A percentile compares a stretch with the other conserved stretches of the same genome.
phyloP scores from a whole-genome alignment of 2,888 invertebrate species.

The Ctenicera cuprea region DNA sequence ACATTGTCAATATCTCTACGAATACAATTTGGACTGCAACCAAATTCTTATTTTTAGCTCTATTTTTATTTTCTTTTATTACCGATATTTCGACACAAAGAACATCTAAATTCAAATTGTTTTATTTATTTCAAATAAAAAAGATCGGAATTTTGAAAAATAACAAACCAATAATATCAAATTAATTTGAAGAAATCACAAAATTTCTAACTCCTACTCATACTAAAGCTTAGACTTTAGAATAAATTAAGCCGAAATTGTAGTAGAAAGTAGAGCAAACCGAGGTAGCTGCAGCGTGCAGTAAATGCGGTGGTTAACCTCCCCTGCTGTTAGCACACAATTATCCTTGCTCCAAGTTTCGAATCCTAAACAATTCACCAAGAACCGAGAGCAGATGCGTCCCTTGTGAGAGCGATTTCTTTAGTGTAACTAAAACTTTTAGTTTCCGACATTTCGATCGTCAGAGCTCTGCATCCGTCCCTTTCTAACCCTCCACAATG shows the following conservation, averaged over 20 bases:
- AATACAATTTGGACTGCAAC: no score
- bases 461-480: background rate
- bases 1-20: no score
- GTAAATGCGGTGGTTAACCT: constrained; percentile 59
- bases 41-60: no score
- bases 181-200: no score
- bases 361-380: constrained; percentile 58
- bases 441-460: constrained; percentile 40
- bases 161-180: no score
- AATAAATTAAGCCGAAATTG: background rate
- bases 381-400: constrained; percentile 61
- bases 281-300: constrained; percentile 37
- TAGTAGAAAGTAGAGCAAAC: constrained; percentile 33
- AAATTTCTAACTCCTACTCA: no score
- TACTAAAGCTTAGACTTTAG: no score
- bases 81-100: no score
- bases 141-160: no score
- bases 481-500: constrained; percentile 17
- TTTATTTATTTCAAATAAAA: no score
- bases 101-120: no score
- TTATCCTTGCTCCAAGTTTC: constrained; percentile 59
- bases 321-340: constrained; percentile 63
- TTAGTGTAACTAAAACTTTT: constrained; percentile 47
- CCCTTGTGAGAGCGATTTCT: constrained; percentile 54
- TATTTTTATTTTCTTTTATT: no score